Base-by-base conservation (phyloP, 1,140 invertebrate species). In the Cherax destructor region DNA sequence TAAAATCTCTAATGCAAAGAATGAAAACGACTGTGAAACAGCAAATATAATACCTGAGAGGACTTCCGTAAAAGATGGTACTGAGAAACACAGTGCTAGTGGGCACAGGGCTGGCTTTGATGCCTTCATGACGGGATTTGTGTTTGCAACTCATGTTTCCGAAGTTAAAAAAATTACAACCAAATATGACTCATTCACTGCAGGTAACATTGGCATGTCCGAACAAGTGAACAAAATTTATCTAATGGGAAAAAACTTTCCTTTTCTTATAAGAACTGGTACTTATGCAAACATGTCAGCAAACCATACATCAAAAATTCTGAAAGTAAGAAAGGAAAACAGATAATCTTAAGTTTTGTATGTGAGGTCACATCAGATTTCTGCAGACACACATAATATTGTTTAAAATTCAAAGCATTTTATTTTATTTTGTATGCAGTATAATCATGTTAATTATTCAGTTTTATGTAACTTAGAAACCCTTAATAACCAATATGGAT, bases 81-180 rank as follows among this genome's bases (percentile, higher is more conserved):
- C 18, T 81, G 79, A 56, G 24, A 81, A n/a, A 11, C 78, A 74
- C 6, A 30, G 52, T 72, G 47, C 59, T 61, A 83, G 30, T 76
- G 87, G 87, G 11, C 87, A 89, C 65, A 59, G 87, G n/a, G 87
- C 87, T 30, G 87, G 87, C n/a, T 89, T 69, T 56, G 87, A 89
- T 83, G 87, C 87, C 10, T 89, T 89, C 50, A 89, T 89, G 87
- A 89, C 87, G 4, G 87, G 87, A 9, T 89, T 18, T 83, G 4
- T 83, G 49, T 89, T 89, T 89, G 87, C 87, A 21, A 30, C 41
- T 52, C 50, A 76, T 76, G 49, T 89, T 24, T 83, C 87, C 18
- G 49, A 59, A 21, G 59, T 50, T 52, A 59, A 59, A 30, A 52
- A 49, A 50, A 59, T 52, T 52, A 59, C 61, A 6, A 50, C 79